Percentiles rank a stretch among this genome's conserved stretches.
Evolutionary conservation across 1,140 invertebrate genomes (phyloP).

Genomic region (Zaprionus inermis): DNA sequence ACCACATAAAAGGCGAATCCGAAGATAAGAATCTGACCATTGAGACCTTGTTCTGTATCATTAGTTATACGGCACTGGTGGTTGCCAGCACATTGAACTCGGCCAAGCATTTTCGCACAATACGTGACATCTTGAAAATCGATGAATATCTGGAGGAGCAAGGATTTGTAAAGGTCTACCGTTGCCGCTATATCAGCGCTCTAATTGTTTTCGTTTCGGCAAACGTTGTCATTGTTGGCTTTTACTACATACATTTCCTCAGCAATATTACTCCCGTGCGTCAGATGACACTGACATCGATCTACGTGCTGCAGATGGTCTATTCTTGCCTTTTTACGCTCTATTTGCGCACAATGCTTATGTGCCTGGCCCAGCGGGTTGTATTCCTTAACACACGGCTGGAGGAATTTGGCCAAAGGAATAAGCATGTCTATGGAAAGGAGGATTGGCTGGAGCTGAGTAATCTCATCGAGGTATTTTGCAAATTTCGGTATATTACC

Average conservation of each 20-base stretch:
- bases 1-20: constrained; percentile 59
- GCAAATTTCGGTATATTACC: constrained; percentile 71
- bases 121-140: constrained; percentile 55
- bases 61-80: constrained; percentile 65
- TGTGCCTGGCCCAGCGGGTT: constrained; percentile 48
- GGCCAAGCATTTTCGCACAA: constrained; percentile 50
- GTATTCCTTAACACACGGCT: constrained; percentile 55
- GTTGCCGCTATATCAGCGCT: constrained; percentile 43
- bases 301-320: constrained; percentile 63
- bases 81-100: constrained; percentile 52
- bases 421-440: constrained; percentile 17
- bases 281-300: constrained; percentile 25
- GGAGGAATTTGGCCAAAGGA: constrained; percentile 46
- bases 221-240: constrained; percentile 58
- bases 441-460: constrained; percentile 66
- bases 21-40: constrained; percentile 72
- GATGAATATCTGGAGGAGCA: constrained; percentile 54
- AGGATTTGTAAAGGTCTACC: constrained; percentile 48
- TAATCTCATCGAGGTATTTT: constrained; percentile 67
- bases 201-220: constrained; percentile 26
- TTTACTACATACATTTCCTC: constrained; percentile 60
- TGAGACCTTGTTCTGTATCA: constrained; percentile 68
- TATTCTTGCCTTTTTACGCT: constrained; percentile 63
- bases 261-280: constrained; percentile 49
- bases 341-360: constrained; percentile 58